Evolutionary conservation across 2,113 vertebrate species (phyloP), one percentile per base, ranked within the genome.

Genomic region (Spilogale gracilis): DNA sequence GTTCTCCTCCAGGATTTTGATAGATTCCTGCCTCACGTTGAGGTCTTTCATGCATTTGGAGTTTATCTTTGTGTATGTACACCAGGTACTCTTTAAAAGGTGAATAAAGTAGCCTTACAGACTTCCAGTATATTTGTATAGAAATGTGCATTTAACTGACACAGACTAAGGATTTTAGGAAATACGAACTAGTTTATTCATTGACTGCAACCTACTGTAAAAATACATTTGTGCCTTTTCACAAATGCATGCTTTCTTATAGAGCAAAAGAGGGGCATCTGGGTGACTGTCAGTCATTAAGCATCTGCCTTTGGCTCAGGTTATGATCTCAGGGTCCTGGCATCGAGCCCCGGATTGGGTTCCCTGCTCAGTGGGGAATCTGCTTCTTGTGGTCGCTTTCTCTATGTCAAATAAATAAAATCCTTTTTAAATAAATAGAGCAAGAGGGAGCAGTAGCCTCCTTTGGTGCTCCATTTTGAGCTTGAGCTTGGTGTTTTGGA

Each of bases 151-250:
- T 65, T 76, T 87, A 80, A 69, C 14, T 85, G 60, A 91, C 14
- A 32, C 43, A 38, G 63, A 27, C 56, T 58, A 10, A 78, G 10
- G 71, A 91, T 93, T 78, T 89, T 93, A 78, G 94, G 52, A 27
- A 38, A 65, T 96, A 89, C 4, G 10, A 58, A 63, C 43, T 60
- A 30, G 48, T n/a, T 94, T 89, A 76, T 88, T 94, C 69, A 67
- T 82, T 92, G 78, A 96, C 67, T 91, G 43, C 56, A 87, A 2
- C 18, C 30, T 89, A 56, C 89, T 69, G 74, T 83, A 32, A 83
- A 92, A 90, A 87, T 71, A 74, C 71, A 45, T 76, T 30, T 89
- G 9, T 89, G 54, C 50, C 78, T 93, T 89, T 74, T 73, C 43
- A 83, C 43, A 89, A 92, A 73, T 52, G 17, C 6, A 30, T 94